phyloP scores from a whole-genome alignment of 2,113 vertebrate species.

The Chaetodon trifascialis region DNA sequence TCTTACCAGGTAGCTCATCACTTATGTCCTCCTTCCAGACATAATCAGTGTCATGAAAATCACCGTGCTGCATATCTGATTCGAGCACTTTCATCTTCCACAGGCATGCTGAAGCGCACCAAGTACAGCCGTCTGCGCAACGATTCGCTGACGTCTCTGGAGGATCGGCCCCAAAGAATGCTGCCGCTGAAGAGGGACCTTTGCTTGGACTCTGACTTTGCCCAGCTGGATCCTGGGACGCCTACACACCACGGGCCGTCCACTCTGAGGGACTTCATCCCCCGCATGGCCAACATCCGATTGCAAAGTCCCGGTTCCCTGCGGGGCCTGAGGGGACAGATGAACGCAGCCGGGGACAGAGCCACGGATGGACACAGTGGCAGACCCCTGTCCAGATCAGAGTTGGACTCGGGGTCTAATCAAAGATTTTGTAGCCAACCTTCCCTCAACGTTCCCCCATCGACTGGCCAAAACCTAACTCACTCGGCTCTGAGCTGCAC shows the following conservation, averaged over 20 bases:
- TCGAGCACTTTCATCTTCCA: slow-evolving; percentile 16
- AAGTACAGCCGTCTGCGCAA: slow-evolving; percentile 95
- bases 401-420: slow-evolving; percentile 64
- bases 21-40: background rate
- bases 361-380: slow-evolving; percentile 78
- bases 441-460: slow-evolving; percentile 41
- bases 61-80: background rate
- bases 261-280: slow-evolving; percentile 89
- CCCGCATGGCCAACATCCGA: slow-evolving; percentile 88
- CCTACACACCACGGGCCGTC: slow-evolving; percentile 81
- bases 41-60: background rate
- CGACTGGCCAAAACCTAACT: background rate
- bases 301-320: slow-evolving; percentile 85
- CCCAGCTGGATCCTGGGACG: slow-evolving; percentile 78
- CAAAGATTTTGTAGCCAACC: slow-evolving; percentile 52
- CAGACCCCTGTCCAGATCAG: slow-evolving; percentile 72
- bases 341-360: slow-evolving; percentile 61
- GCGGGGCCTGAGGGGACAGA: slow-evolving; percentile 85
- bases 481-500: slow-evolving; percentile 41
- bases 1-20: slow-evolving; percentile 75
- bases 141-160: slow-evolving; percentile 89
- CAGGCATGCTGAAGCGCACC: slow-evolving; percentile 94
- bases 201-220: slow-evolving; percentile 74
- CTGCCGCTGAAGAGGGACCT: slow-evolving; percentile 63
- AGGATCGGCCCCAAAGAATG: slow-evolving; percentile 83